Evolutionary conservation across 2,888 invertebrate species (phyloP).

Genomic region (Dasypolia templi): DNA sequence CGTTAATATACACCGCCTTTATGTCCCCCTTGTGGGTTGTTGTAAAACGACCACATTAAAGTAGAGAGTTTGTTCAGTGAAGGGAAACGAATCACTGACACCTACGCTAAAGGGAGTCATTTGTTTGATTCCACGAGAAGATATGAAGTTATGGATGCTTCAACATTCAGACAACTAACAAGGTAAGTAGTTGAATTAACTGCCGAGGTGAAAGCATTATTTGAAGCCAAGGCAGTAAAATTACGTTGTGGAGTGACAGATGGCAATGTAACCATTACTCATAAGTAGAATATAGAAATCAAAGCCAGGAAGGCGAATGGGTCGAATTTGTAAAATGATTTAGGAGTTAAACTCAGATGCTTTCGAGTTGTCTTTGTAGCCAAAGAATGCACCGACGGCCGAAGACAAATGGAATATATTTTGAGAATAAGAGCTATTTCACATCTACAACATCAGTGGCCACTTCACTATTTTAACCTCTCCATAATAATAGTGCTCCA

Average conservation of each 20-base stretch:
- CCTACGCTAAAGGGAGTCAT: constrained; percentile 59
- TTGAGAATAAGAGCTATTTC: background rate
- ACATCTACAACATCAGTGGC: background rate
- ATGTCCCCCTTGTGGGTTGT: constrained; percentile 59
- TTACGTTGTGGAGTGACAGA: background rate
- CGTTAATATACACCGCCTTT: constrained; percentile 58
- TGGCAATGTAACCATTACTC: constrained; percentile 9
- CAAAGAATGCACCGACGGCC: background rate
- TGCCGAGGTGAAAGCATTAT: constrained; percentile 17
- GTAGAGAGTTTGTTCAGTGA: constrained; percentile 65
- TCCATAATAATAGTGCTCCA: no score
- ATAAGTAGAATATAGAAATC: constrained; percentile 22
- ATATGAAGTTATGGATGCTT: constrained; percentile 41
- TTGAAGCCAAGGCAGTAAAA: constrained; percentile 11
- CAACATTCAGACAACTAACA: constrained; percentile 21
- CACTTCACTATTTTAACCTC: background rate
- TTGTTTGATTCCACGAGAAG: constrained; percentile 40
- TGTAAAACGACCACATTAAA: constrained; percentile 81
- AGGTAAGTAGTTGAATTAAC: constrained; percentile 18
- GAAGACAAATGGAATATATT: background rate
- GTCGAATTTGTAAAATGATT: constrained; percentile 18
- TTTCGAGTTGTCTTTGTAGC: constrained; percentile 1
- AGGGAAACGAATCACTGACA: constrained; percentile 56
- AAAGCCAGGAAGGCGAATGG: constrained; percentile 11
- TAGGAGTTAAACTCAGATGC: background rate